Base-by-base conservation (phyloP, 2,888 invertebrate species). In the Agrotis clavis region DNA sequence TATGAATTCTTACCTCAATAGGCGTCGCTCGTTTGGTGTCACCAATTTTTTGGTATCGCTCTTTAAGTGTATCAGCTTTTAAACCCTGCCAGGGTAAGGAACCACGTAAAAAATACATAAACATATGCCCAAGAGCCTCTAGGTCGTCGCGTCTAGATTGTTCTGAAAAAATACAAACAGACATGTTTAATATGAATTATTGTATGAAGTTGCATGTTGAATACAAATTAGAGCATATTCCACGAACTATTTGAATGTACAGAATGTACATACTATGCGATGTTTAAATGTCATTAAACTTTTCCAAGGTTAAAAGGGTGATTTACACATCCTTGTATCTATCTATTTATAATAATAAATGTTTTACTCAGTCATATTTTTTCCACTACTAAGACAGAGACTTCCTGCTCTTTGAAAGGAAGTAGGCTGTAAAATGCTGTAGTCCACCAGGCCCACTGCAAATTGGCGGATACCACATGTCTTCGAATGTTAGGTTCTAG, bases 31-130 rank as follows among this genome's bases (percentile, higher is more conserved):
- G 97, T 96, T 99, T 99, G 86, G 99, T 99, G 96, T 99, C 99
- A 90, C 99, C 99, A 94, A 99, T 99, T 97, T 99, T 99, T 97
- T 99, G 99, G 97, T 99, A 99, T 94, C 99, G 97, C 97, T 99
- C 99, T 97, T 99, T 99, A 92, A 99, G 97, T 92, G 99, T 99
- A 96, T 99, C 99, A 90, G 99, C 99, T 97, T 99, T 99, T 92
- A 99, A 97, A 90, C 99, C 99, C 97, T 99, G 99, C 99, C 99
- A 99, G 88, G 99, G 99, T 96, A 99, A 97, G 95, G 99, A 99
- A 91, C 99, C 99, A 90, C 99, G 98, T 96, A 99, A 97, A 97
- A 99, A 99, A 97, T 99, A 99, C 99, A 99, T 99, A 97, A 99
- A 99, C 99, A 99, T 99, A 97, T 99, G 99, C 86, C 99, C 99